These are phyloP conservation scores for Fabriciana adippe DNA, from an alignment of 2,888 invertebrate genomes.

Conservation along the genomic window DNA sequence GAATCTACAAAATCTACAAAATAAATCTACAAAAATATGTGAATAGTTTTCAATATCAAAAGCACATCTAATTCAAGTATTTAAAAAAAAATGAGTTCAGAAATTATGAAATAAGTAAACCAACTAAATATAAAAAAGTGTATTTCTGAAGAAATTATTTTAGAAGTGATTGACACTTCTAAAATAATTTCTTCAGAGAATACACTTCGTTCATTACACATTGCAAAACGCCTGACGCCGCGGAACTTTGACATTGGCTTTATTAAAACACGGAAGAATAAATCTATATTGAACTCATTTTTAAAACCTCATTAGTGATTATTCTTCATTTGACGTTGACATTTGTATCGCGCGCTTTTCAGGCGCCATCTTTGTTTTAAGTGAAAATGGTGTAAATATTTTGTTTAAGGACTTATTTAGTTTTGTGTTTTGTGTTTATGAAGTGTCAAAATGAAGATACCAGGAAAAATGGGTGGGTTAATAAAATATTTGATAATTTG, in stretches of 20 bases:
- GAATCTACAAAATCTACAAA: too few species aligned
- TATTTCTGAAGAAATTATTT: not conserved
- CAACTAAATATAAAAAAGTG: too few species aligned
- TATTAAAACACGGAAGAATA: slow-evolving; percentile 44
- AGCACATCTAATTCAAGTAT: too few species aligned
- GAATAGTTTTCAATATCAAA: too few species aligned
- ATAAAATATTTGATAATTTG: too few species aligned
- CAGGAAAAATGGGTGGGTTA: too few species aligned
- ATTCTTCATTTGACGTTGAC: slow-evolving; percentile 47
- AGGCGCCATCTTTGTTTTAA: slow-evolving; percentile 43
- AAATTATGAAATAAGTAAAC: not conserved
- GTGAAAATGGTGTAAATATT: slow-evolving; percentile 38
- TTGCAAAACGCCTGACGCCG: slow-evolving; percentile 41
- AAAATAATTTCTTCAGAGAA: slow-evolving; percentile 10
- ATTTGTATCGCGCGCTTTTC: slow-evolving; percentile 55
- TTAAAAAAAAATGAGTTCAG: too few species aligned
- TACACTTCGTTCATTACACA: slow-evolving; percentile 24
- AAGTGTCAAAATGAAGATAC: not conserved
- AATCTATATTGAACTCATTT: slow-evolving; percentile 39
- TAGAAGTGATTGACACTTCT: not conserved
- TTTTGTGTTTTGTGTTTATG: slow-evolving; percentile 1
- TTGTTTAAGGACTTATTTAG: slow-evolving; percentile 31
- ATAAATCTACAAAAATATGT: too few species aligned
- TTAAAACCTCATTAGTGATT: slow-evolving; percentile 38
- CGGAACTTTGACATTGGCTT: slow-evolving; percentile 45